phyloP scores from a whole-genome alignment of 2,888 invertebrate genomes.

The Drosophila fungiperda region DNA sequence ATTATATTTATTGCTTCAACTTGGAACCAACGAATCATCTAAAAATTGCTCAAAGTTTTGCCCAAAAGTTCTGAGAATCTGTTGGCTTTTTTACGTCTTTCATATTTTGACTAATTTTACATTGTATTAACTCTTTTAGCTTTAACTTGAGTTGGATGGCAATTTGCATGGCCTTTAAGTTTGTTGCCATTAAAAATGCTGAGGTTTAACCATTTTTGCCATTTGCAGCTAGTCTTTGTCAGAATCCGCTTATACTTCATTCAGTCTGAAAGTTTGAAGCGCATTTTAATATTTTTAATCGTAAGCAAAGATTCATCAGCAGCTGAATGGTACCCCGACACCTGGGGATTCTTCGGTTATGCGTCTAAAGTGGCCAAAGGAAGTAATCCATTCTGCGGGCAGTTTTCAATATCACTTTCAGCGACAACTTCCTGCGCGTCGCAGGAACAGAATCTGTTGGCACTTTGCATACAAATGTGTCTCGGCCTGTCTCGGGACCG shows the following conservation, averaged over 20 bases:
- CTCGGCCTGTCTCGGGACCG: slow-evolving; percentile 53
- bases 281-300: slow-evolving; percentile 20
- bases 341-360: slow-evolving; percentile 25
- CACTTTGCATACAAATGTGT: slow-evolving; percentile 81
- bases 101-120: neutral
- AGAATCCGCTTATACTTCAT: slow-evolving; percentile 42
- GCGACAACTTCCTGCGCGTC: slow-evolving; percentile 75
- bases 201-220: slow-evolving; percentile 2
- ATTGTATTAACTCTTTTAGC: slow-evolving; percentile 2
- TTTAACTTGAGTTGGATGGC: neutral
- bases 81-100: neutral
- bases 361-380: slow-evolving; percentile 45
- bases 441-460: slow-evolving; percentile 74
- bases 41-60: slow-evolving; percentile 17
- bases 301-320: slow-evolving; percentile 49
- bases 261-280: slow-evolving; percentile 22
- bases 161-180: slow-evolving; percentile 1
- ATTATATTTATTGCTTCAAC: slow-evolving; percentile 52
- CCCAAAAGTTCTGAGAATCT: slow-evolving; percentile 8
- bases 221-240: slow-evolving; percentile 1
- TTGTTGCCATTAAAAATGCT: slow-evolving; percentile 8
- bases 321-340: slow-evolving; percentile 24
- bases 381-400: slow-evolving; percentile 80
- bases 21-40: slow-evolving; percentile 17
- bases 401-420: slow-evolving; percentile 82